Evolutionary conservation across 2,797 vertebrate genomes (phyloP).

Genomic region (Muraenolepis orangiensis): DNA sequence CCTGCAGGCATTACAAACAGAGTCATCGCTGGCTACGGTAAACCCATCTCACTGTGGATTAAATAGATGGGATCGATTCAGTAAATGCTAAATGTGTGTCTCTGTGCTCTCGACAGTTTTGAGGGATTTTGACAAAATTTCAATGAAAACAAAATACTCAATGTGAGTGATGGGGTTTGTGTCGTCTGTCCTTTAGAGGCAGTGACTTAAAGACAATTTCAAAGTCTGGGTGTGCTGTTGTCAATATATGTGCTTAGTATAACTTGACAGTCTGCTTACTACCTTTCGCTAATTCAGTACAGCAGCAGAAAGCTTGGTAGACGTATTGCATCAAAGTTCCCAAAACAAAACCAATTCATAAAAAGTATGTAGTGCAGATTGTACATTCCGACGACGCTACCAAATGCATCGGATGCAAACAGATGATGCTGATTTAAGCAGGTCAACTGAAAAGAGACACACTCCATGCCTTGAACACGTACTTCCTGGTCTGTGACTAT

Average conservation of each 20-base stretch:
- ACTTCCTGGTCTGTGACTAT: neutral
- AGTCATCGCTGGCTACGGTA: constrained; percentile 83
- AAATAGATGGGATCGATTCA: neutral
- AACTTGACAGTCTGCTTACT: too few species aligned
- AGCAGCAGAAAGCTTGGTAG: too few species aligned
- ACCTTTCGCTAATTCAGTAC: too few species aligned
- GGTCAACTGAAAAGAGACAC: neutral
- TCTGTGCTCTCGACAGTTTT: neutral
- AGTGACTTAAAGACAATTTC: neutral
- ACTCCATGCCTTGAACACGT: neutral
- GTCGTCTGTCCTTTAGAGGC: neutral
- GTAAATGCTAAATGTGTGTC: neutral
- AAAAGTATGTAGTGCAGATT: neutral
- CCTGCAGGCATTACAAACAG: constrained; percentile 79
- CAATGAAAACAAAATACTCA: neutral
- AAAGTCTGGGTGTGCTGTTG: neutral
- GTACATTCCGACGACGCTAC: neutral
- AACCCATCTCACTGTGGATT: neutral
- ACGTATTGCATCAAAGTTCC: too few species aligned
- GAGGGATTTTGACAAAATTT: neutral
- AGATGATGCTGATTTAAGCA: neutral
- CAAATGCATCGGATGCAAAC: neutral
- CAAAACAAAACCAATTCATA: too few species aligned
- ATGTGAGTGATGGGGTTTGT: neutral
- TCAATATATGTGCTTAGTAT: neutral